Conservation (phyloP, 2,888 invertebrate genomes). For the Sepioteuthis lessoniana region DNA sequence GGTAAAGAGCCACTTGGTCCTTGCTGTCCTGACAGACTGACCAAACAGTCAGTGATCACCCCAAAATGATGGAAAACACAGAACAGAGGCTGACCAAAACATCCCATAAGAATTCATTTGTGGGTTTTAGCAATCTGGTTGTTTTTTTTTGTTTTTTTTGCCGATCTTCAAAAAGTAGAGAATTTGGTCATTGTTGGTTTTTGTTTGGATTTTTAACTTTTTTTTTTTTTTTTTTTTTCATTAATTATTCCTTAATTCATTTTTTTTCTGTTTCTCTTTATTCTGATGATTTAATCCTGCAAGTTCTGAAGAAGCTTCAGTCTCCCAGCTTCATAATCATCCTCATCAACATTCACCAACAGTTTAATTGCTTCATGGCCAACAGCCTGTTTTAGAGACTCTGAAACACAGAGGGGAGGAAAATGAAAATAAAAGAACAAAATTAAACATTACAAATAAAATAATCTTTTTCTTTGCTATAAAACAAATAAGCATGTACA, state of each 20-base stretch:
- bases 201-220: too few relatives aligned
- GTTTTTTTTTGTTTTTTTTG: not conserved
- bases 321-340: conserved; percentile 70
- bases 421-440: not conserved
- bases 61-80: conserved; percentile 5
- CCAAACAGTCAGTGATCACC: not conserved
- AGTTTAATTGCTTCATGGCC: conserved; percentile 71
- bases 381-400: conserved; percentile 70
- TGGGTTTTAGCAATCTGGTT: not conserved
- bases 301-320: conserved; percentile 66
- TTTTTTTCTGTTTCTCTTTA: not conserved
- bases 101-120: not conserved
- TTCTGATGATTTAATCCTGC: conserved; percentile 51
- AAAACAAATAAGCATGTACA: too few relatives aligned
- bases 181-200: not conserved
- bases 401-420: conserved; percentile 56
- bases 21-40: not conserved
- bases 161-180: not conserved
- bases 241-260: not conserved
- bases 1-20: not conserved
- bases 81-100: not conserved
- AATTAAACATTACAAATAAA: not conserved
- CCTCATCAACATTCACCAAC: conserved; percentile 72
- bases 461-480: not conserved
- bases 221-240: not conserved